phyloP scores from a whole-genome alignment of 2,113 vertebrate genomes.

The Pungitius pungitius region DNA sequence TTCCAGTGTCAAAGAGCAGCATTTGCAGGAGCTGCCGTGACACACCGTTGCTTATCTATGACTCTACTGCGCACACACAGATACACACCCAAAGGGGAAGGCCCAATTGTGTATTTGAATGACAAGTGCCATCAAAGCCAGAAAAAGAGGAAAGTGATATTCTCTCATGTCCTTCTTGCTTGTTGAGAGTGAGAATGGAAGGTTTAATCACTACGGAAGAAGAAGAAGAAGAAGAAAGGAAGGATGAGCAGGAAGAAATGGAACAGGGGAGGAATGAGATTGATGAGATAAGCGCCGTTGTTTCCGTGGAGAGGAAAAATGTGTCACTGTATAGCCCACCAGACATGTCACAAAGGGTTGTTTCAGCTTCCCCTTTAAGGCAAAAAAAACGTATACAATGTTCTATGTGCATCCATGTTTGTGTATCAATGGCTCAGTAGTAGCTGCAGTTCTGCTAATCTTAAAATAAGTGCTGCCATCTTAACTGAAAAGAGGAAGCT shows the following conservation, averaged over 20 bases:
- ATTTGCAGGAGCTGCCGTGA: slow-evolving; percentile 19
- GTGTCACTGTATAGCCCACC: no score
- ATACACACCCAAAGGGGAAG: no score
- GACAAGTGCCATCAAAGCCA: slow-evolving; percentile 26
- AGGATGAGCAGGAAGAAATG: slow-evolving; percentile 24
- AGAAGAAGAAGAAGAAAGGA: no score
- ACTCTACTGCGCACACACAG: no score
- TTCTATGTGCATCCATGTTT: neutral
- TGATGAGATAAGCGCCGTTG: no score
- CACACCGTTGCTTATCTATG: slow-evolving; percentile 25
- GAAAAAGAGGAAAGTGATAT: slow-evolving; percentile 33
- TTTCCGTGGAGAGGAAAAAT: no score
- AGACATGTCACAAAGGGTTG: no score
- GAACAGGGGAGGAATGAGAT: slow-evolving; percentile 5
- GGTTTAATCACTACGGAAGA: slow-evolving; percentile 26
- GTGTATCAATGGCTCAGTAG: no score
- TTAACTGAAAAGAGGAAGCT: neutral
- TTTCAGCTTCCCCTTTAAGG: no score
- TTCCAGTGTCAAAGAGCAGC: slow-evolving; percentile 30
- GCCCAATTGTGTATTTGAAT: slow-evolving; percentile 6
- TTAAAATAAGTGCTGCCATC: neutral
- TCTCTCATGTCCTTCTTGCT: slow-evolving; percentile 40
- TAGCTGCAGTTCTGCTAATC: no score
- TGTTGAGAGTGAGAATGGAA: slow-evolving; percentile 20
- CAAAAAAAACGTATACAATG: no score